These are phyloP conservation scores for Syngnathus typhle DNA, from an alignment of 2,113 vertebrate genomes.

Conservation along the genomic window DNA sequence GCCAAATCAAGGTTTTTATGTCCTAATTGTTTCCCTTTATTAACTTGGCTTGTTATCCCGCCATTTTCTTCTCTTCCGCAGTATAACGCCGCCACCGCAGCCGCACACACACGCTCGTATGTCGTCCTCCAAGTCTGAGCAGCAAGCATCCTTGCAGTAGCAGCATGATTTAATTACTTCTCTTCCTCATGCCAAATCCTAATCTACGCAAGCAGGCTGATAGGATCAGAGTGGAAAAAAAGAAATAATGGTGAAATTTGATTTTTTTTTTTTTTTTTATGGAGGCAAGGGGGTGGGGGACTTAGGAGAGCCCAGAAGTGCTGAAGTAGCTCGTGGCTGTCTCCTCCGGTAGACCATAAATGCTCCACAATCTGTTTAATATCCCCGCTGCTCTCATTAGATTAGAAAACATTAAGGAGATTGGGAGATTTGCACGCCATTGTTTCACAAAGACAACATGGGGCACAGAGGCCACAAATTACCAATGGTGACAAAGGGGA, in stretches of 20 bases:
- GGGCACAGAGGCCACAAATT: slow-evolving; percentile 12
- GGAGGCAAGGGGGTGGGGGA: background rate
- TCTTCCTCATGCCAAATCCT: slow-evolving; percentile 55
- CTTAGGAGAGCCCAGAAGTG: slow-evolving; percentile 44
- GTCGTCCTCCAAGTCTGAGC: slow-evolving; percentile 52
- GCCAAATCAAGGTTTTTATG: slow-evolving; percentile 59
- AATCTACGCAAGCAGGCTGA: slow-evolving; percentile 58
- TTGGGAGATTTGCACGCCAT: slow-evolving; percentile 53
- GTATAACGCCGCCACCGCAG: slow-evolving; percentile 4
- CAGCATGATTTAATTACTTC: slow-evolving; percentile 51
- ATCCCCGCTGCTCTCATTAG: slow-evolving; percentile 55
- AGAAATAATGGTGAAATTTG: slow-evolving; percentile 46
- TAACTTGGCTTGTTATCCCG: slow-evolving; percentile 60
- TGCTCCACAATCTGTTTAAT: slow-evolving; percentile 60
- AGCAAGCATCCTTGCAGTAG: slow-evolving; percentile 46
- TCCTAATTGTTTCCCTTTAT: slow-evolving; percentile 68
- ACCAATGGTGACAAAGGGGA: slow-evolving; percentile 11
- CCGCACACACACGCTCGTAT: slow-evolving; percentile 7
- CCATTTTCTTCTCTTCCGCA: slow-evolving; percentile 41
- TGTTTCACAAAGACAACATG: slow-evolving; percentile 46
- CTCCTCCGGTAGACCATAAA: slow-evolving; percentile 51
- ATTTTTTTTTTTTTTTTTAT: slow-evolving; percentile 23
- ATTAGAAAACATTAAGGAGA: slow-evolving; percentile 63
- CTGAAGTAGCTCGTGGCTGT: slow-evolving; percentile 52
- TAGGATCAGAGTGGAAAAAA: slow-evolving; percentile 42